Evolutionary conservation across 2,797 vertebrate genomes (phyloP).

Genomic region (Antrozous pallidus): DNA sequence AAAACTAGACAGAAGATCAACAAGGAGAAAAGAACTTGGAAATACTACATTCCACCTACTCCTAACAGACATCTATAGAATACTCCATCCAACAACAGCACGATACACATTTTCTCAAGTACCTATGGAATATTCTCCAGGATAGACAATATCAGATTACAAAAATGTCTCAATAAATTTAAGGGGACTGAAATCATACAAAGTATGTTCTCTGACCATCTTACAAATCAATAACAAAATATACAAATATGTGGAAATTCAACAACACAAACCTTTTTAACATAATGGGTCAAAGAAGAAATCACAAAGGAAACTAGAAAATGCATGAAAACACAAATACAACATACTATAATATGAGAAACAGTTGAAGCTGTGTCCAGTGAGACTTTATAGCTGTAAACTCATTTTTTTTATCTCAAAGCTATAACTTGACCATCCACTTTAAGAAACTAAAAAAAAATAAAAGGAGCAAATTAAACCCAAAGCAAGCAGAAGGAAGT

Average conservation of each 20-base stretch:
- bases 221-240: background rate
- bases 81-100: background rate
- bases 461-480: background rate
- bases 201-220: background rate
- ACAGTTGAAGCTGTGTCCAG: background rate
- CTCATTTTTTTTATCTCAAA: background rate
- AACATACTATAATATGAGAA: background rate
- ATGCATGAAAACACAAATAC: background rate
- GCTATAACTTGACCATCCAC: background rate
- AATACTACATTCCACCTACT: background rate
- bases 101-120: background rate
- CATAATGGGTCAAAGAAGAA: background rate
- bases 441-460: background rate
- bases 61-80: background rate
- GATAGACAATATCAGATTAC: background rate
- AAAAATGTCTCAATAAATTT: background rate
- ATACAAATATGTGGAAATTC: background rate
- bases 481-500: background rate
- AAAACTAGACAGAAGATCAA: background rate
- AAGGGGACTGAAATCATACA: background rate
- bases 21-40: background rate
- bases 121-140: background rate
- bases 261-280: background rate
- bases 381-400: background rate
- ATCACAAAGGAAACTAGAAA: background rate